A percentile compares a stretch with the other conserved stretches of the same genome.
Conservation (phyloP, 2,797 vertebrate species). For the Anolis apletophallus region DNA sequence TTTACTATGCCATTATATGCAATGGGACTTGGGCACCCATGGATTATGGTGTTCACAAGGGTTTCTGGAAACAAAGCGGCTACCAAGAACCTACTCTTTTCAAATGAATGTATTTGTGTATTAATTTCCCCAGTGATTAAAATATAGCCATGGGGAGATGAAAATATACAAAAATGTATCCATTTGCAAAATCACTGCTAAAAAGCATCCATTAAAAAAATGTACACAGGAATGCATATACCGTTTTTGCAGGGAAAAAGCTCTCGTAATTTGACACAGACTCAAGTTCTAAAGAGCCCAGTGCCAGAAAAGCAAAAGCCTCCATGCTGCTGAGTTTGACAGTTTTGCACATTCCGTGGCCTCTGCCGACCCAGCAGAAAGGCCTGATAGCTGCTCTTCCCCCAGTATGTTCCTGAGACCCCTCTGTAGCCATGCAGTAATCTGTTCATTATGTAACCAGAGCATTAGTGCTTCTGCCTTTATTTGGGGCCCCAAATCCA, state of each 20-base stretch:
- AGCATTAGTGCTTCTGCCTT: background rate
- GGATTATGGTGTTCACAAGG: too few species aligned
- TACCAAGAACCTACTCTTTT: too few species aligned
- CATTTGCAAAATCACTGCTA: background rate
- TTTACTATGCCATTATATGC: too few species aligned
- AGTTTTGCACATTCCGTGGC: background rate
- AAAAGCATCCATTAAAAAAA: background rate
- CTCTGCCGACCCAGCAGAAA: background rate
- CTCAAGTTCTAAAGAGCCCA: background rate
- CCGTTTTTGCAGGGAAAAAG: background rate
- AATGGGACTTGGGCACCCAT: too few species aligned
- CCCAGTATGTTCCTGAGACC: background rate
- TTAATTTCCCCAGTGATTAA: background rate
- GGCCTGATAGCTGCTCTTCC: background rate
- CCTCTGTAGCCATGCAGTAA: background rate
- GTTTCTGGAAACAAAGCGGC: too few species aligned
- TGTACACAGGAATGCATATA: background rate
- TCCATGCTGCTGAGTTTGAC: background rate
- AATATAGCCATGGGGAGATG: too few species aligned
- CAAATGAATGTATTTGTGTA: too few species aligned
- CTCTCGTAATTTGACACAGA: background rate
- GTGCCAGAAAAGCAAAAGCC: too few species aligned
- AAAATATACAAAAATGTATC: background rate
- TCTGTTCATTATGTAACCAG: background rate
- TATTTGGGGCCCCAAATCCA: background rate